These are phyloP conservation scores for Globodera ellingtonae DNA, from an alignment of 1,140 invertebrate genomes.

Conservation along the genomic window DNA sequence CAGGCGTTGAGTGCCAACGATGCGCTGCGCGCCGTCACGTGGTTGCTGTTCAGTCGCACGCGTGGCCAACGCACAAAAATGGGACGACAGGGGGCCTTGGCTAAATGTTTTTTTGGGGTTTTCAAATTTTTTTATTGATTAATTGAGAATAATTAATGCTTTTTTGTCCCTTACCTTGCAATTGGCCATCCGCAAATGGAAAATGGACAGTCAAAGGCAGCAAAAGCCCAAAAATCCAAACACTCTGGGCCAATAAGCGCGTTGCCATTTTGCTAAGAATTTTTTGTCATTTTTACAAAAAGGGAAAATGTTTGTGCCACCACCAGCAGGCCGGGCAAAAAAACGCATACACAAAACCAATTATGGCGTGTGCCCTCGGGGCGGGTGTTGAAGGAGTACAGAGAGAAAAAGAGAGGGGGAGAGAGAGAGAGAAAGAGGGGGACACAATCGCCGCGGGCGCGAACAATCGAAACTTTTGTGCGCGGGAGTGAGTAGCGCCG, in stretches of 20 bases:
- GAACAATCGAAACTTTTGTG: too few species aligned
- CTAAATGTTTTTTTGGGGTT: not conserved
- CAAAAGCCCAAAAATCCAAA: not conserved
- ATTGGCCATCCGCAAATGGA: not conserved
- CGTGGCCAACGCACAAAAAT: conserved; percentile 64
- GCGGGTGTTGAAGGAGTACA: not conserved
- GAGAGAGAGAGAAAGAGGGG: not conserved
- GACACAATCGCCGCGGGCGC: too few species aligned
- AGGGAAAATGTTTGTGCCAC: not conserved
- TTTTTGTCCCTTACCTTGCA: not conserved
- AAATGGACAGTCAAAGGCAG: not conserved
- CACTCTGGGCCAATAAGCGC: too few species aligned
- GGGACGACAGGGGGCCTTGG: conserved; percentile 40
- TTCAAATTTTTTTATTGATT: not conserved
- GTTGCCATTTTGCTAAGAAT: too few species aligned
- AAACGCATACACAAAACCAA: not conserved
- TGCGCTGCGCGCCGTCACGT: conserved; percentile 46
- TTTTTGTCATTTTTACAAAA: not conserved
- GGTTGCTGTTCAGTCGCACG: conserved; percentile 54
- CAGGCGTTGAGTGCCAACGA: conserved; percentile 52
- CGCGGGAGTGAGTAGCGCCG: not conserved
- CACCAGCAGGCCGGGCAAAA: not conserved
- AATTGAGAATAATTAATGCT: not conserved
- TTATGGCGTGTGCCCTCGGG: not conserved
- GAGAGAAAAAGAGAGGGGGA: not conserved